Conservation (phyloP, 2,888 invertebrate species). For the Blastobasis lacticolella region DNA sequence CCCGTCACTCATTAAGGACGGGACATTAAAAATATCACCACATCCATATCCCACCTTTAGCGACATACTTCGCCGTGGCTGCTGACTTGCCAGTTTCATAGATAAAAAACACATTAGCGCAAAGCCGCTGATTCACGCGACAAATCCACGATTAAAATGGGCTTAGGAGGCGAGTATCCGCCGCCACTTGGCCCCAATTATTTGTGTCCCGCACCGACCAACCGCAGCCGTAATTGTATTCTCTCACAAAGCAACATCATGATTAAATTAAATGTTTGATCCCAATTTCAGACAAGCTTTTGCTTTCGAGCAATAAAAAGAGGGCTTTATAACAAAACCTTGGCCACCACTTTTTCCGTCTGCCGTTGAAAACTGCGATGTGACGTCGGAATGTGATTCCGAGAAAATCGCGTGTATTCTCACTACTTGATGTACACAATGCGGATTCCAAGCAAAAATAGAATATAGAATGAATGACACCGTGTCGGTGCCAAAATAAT, state of each 20-base stretch:
- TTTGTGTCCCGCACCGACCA: too few species aligned
- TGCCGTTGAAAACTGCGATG: neutral
- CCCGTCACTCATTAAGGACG: too few species aligned
- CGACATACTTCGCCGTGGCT: too few species aligned
- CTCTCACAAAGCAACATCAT: neutral
- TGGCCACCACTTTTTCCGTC: neutral
- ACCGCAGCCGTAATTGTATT: too few species aligned
- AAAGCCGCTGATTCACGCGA: too few species aligned
- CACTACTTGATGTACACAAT: conserved; percentile 29
- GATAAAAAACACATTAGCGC: too few species aligned
- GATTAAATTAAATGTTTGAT: neutral
- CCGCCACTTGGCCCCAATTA: too few species aligned
- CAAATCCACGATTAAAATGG: too few species aligned
- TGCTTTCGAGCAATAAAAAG: neutral
- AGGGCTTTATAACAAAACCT: neutral
- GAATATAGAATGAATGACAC: conserved; percentile 60
- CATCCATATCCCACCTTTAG: too few species aligned
- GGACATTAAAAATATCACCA: too few species aligned
- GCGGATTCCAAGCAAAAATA: conserved; percentile 52
- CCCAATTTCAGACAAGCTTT: neutral
- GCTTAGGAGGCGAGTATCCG: too few species aligned
- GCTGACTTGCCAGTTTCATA: too few species aligned
- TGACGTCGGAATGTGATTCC: neutral
- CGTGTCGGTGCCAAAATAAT: conserved; percentile 65
- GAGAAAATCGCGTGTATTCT: conserved; percentile 24